These are phyloP conservation scores for Cosmia pyralina DNA, from an alignment of 2,888 invertebrate genomes.

Conservation along the genomic window DNA sequence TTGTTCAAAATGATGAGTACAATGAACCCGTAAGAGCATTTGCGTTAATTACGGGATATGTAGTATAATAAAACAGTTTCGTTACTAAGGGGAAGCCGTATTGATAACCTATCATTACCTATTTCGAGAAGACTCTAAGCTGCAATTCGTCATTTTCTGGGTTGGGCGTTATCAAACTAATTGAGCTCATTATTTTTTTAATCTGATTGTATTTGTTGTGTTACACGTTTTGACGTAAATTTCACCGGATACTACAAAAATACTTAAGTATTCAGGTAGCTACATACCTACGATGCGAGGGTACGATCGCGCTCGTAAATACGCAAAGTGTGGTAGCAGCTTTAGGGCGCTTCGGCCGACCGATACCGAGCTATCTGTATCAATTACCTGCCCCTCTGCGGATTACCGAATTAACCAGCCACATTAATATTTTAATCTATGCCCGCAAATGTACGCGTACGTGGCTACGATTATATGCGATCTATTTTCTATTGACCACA, in stretches of 20 bases:
- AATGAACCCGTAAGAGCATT: no score
- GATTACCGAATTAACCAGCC: slow-evolving; percentile 71
- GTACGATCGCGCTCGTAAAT: slow-evolving; percentile 52
- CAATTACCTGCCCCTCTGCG: slow-evolving; percentile 70
- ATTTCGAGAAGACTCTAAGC: slow-evolving; percentile 2
- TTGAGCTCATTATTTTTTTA: slow-evolving; percentile 5
- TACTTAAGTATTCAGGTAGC: slow-evolving; percentile 10
- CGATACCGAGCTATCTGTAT: slow-evolving; percentile 69
- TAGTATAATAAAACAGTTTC: neutral
- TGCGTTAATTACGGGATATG: no score
- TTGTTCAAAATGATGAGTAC: no score
- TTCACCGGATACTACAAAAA: slow-evolving; percentile 5
- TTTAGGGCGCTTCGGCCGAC: slow-evolving; percentile 52
- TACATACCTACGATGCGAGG: slow-evolving; percentile 14
- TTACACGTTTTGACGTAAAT: neutral
- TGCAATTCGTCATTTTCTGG: slow-evolving; percentile 16
- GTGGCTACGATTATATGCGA: slow-evolving; percentile 43
- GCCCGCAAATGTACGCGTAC: slow-evolving; percentile 59
- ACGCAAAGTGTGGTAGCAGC: slow-evolving; percentile 55
- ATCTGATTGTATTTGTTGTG: slow-evolving; percentile 8
- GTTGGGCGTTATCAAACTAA: slow-evolving; percentile 25
- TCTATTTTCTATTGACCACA: slow-evolving; percentile 56
- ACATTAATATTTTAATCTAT: slow-evolving; percentile 72
- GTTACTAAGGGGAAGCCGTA: neutral
- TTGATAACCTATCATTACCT: slow-evolving; percentile 26